Evolutionary conservation across 2,797 vertebrate genomes (phyloP).

Genomic region (Moxostoma hubbsi): DNA sequence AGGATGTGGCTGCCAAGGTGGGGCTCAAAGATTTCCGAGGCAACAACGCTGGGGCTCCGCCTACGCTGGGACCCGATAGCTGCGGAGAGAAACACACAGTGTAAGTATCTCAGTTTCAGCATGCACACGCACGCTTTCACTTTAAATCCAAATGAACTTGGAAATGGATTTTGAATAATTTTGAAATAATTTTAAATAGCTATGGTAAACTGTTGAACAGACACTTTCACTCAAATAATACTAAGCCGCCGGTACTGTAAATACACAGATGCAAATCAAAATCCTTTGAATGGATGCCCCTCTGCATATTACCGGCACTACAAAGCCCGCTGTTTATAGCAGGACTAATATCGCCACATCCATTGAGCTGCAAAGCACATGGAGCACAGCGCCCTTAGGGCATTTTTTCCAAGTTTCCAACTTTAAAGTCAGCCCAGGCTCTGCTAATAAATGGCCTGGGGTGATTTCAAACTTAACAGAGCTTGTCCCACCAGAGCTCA

Average conservation of each 20-base stretch:
- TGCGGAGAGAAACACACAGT: conserved; percentile 58
- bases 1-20: conserved; percentile 98
- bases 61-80: conserved; percentile 96
- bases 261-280: conserved; percentile 64
- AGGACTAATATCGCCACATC: conserved; percentile 65
- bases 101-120: background rate
- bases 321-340: conserved; percentile 65
- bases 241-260: conserved; percentile 55
- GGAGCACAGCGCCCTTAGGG: conserved; percentile 69
- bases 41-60: conserved; percentile 86
- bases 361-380: conserved; percentile 61
- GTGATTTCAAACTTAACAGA: conserved; percentile 91
- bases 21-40: conserved; percentile 94
- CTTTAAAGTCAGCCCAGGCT: conserved; percentile 81
- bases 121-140: conserved; percentile 11
- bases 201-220: conserved; percentile 56
- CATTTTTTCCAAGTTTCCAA: conserved; percentile 79
- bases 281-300: conserved; percentile 29
- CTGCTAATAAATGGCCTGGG: conserved; percentile 83
- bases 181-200: conserved; percentile 47
- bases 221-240: conserved; percentile 51
- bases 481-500: conserved; percentile 92
- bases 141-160: conserved; percentile 43
- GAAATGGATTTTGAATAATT: conserved; percentile 42
- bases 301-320: conserved; percentile 50